Evolutionary conservation across 1,140 invertebrate genomes (phyloP), one percentile per base, ranked within the genome.

Genomic region (Campoletis sonorensis): DNA sequence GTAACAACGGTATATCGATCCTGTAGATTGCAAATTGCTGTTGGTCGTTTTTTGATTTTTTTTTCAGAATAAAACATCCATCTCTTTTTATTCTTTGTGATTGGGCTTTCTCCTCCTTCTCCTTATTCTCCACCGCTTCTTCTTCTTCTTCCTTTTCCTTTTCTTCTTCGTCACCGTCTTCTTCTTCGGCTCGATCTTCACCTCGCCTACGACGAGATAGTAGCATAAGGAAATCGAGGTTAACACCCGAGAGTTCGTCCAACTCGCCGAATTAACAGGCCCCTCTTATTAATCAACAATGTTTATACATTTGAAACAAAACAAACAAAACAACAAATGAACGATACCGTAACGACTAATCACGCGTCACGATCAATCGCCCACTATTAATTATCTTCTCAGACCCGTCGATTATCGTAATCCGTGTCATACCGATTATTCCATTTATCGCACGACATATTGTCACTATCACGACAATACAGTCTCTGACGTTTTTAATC

Each of bases 161-260:
- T 21, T 40, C 75, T 58, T 77, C 76, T 45, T 45, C 54, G 1
- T 67, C 76, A 2, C 49, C 58, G 18, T 58, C 72, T 18, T 58
- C 72, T 51, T 75, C 72, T 61, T 78, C 76, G 8, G 13, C 61
- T n/a, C 26, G 26, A 67, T 21, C 67, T 67, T 67, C 79, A 23
- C 68, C 72, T 75, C 72, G 45, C 13, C 15, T 75, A 26, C 72
- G 70, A 49, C 40, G 45, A 33, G 30, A 79, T 30, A 54, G 72
- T 75, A 54, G 72, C 72, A 75, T 75, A 75, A 30, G 72, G 72
- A 75, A 75, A 54, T 51, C 45, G 49, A 51, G 72, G 33, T 27
- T 27, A 54, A 49, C 72, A 54, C 72, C 26, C 27, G 11, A 51
- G 26, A 27, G 18, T 21, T 54, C 45, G 21, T 54, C 45, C 26